Evolutionary conservation across 2,113 vertebrate species (phyloP).

Genomic region (Donacobius atricapilla): DNA sequence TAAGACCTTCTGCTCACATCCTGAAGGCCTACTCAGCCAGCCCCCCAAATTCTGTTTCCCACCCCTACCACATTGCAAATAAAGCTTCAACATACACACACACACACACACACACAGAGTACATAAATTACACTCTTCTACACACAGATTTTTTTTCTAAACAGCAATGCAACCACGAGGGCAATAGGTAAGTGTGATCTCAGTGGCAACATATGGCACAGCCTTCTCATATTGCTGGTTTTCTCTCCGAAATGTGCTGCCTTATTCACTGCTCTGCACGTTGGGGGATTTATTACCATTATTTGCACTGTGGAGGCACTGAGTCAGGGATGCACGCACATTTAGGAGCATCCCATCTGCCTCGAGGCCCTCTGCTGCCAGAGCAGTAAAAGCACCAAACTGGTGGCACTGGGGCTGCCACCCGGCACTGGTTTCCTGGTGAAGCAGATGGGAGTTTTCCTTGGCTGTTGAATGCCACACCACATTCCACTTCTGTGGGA

Average conservation of each 20-base stretch:
- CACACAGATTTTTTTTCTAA: conserved; percentile 42
- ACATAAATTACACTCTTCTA: conserved; percentile 52
- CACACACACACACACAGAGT: neutral
- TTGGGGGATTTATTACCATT: neutral
- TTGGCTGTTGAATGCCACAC: neutral
- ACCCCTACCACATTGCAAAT: conserved; percentile 40
- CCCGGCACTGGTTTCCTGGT: neutral
- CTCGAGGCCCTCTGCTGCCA: neutral
- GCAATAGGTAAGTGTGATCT: conserved; percentile 32
- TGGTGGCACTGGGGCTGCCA: neutral
- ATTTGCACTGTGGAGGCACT: neutral
- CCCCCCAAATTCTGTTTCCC: conserved; percentile 52
- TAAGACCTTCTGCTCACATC: conserved; percentile 47
- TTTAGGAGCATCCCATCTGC: neutral
- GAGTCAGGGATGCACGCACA: neutral
- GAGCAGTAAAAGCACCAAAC: neutral
- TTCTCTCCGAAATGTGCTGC: neutral
- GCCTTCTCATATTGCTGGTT: conserved; percentile 58
- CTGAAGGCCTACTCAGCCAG: conserved; percentile 67
- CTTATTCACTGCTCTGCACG: neutral
- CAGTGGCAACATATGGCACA: conserved; percentile 56
- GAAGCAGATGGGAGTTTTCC: neutral
- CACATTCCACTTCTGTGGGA: neutral
- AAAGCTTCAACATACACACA: conserved; percentile 43
- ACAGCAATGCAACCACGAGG: conserved; percentile 57